A percentile compares a stretch with the other conserved stretches of the same genome.
Evolutionary conservation across 2,113 vertebrate genomes (phyloP).

Genomic region (Gymnarchus niloticus): DNA sequence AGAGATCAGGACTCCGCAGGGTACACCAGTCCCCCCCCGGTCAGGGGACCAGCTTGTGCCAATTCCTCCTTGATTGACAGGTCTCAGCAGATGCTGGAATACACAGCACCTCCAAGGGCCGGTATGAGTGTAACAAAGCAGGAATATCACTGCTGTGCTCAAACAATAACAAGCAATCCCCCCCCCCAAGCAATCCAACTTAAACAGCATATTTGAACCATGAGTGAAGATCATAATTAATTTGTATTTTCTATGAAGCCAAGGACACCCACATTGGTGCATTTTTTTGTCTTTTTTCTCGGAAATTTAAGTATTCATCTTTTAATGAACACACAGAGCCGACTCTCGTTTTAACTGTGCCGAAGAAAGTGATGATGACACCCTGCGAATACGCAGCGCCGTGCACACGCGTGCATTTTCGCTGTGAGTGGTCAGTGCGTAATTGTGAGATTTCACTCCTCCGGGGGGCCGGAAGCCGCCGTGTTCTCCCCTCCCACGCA

Average conservation of each 20-base stretch:
- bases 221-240: background rate
- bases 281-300: background rate
- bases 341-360: background rate
- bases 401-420: slow-evolving; percentile 1
- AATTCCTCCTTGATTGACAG: background rate
- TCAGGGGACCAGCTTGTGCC: background rate
- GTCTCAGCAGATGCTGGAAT: too few relatives aligned
- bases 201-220: background rate
- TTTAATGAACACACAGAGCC: background rate
- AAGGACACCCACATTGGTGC: background rate
- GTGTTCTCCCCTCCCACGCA: background rate
- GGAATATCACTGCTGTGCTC: background rate
- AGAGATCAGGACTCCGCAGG: background rate
- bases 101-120: background rate
- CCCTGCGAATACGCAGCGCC: background rate
- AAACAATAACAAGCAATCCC: background rate
- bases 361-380: slow-evolving; percentile 7
- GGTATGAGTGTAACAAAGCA: background rate
- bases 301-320: background rate
- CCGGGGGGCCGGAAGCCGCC: background rate
- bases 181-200: background rate
- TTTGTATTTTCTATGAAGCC: slow-evolving; percentile 5
- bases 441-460: slow-evolving; percentile 24
- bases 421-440: slow-evolving; percentile 21
- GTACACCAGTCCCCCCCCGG: background rate